Evolutionary conservation across 2,888 invertebrate species (phyloP), one percentile per base, ranked within the genome.

Genomic region (Amphimallon solstitiale): DNA sequence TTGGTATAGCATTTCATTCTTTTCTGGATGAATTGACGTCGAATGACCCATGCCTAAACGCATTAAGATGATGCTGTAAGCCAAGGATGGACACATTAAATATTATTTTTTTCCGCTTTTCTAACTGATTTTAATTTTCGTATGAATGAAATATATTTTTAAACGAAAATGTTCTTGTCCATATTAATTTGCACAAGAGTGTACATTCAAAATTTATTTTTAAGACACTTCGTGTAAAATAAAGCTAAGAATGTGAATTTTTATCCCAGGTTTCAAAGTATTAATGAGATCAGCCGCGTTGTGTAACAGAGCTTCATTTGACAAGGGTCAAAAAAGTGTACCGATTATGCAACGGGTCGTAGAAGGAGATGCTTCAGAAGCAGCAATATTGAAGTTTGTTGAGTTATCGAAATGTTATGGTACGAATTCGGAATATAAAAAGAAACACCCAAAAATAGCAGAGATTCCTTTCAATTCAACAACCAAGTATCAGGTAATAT

Each of bases 291-390:
- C 88, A 68, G 88, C 90, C 10, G 87, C 89, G 63, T 83, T 93
- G 48, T 93, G 93, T 78, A 89, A 90, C 74, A 82, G 92, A 43
- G 92, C 93, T 1, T 89, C 90, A 76, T 93, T 93, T 64, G 63
- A 77, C 9, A 73, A 74, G 21, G 78, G 76, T 15, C 75, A 80
- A 71, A 75, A 67, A 65, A 68, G 72, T 17, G 68, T 72, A 52
- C 86, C 87, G 68, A 84, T 88, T 60, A 79, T 86, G 67, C 84
- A 84, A 69, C 81, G 86, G 69, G 84, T 86, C 71, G 87, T 88
- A 2, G 84, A 86, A 66, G 91, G 91, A 1, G 91, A 91, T 77
- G 91, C 90, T 2, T 90, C 90, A 0, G 91, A 91, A 79, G 86
- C 88, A 10, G 90, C 90, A 9, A 87, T 91, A 59, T 79, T 91